Evolutionary conservation across 1,140 invertebrate species (phyloP).

Genomic region (Heliconius melpomene): DNA sequence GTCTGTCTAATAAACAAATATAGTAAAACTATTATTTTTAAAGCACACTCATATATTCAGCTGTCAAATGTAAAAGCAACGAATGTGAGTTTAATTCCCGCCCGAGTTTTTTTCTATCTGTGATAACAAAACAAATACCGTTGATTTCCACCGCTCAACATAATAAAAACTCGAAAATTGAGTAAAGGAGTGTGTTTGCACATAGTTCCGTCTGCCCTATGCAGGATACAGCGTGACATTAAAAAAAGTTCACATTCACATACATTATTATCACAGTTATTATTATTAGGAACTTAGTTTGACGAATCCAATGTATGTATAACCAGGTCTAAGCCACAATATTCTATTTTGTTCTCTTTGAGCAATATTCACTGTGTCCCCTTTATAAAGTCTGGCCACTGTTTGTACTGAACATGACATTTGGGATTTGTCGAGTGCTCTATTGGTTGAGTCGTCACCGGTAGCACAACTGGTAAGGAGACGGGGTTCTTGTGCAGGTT

Average conservation of each 20-base stretch:
- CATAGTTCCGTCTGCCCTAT: too few relatives aligned
- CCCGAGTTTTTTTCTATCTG: too few relatives aligned
- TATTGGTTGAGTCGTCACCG: constrained; percentile 56
- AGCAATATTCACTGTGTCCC: constrained; percentile 61
- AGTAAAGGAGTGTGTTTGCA: too few relatives aligned
- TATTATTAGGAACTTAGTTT: constrained; percentile 71
- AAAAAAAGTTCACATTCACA: neutral
- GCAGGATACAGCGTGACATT: too few relatives aligned
- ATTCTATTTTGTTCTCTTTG: constrained; percentile 69
- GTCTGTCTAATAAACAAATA: neutral
- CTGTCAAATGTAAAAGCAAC: too few relatives aligned
- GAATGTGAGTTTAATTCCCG: too few relatives aligned
- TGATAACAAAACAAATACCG: too few relatives aligned
- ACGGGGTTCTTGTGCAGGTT: constrained; percentile 43
- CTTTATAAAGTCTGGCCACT: constrained; percentile 55
- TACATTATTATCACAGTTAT: constrained; percentile 41
- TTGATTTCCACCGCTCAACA: too few relatives aligned
- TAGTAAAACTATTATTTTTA: neutral
- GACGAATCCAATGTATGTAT: constrained; percentile 69
- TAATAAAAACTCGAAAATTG: too few relatives aligned
- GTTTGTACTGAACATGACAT: constrained; percentile 69
- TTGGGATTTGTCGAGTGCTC: constrained; percentile 58
- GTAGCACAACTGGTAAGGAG: constrained; percentile 61
- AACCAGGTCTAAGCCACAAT: constrained; percentile 62
- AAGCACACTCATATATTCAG: neutral